These are phyloP conservation scores for Carollia perspicillata DNA, from an alignment of 2,113 vertebrate genomes.

Conservation along the genomic window DNA sequence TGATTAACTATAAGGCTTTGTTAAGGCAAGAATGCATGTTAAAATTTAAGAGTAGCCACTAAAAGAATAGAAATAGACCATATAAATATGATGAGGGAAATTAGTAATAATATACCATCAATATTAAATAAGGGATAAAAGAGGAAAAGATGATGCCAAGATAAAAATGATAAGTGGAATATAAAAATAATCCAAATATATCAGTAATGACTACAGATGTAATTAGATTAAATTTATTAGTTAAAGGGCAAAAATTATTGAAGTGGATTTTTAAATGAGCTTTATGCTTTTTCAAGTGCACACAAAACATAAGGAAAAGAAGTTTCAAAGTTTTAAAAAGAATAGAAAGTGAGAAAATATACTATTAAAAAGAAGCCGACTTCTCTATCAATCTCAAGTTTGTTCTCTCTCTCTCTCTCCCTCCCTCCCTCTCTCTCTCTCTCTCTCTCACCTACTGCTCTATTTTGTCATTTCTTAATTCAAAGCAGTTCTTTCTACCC, in stretches of 20 bases:
- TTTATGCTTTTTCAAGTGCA: slow-evolving; percentile 1
- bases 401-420: background rate
- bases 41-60: background rate
- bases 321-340: background rate
- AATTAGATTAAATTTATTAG: background rate
- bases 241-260: background rate
- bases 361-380: background rate
- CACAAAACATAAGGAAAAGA: slow-evolving; percentile 18
- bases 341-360: background rate
- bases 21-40: background rate
- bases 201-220: background rate
- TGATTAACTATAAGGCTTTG: background rate
- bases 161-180: background rate
- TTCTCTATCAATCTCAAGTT: background rate
- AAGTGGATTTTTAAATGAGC: background rate
- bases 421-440: too few relatives aligned
- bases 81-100: background rate
- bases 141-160: background rate
- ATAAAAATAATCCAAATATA: slow-evolving; percentile 12
- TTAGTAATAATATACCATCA: background rate
- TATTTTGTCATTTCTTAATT: background rate
- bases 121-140: background rate
- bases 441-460: background rate
- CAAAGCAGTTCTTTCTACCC: background rate
- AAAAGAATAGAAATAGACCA: background rate